Evolutionary conservation across 2,888 invertebrate species (phyloP).

Genomic region (Minunthozetes semirufus): DNA sequence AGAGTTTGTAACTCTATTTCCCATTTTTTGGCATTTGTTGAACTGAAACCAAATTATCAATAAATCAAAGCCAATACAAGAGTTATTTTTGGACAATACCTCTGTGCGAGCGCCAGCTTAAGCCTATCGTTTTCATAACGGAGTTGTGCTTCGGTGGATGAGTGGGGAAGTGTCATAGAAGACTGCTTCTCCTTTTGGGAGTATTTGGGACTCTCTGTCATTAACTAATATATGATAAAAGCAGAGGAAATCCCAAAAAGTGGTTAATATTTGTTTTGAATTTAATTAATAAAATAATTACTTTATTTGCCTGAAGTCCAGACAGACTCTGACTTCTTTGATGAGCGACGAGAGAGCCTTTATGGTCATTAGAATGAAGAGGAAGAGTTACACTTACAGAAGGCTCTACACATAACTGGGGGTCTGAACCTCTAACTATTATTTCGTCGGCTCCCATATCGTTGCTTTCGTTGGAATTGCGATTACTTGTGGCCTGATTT

Average conservation of each 20-base stretch:
- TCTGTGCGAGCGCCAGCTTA: slow-evolving; percentile 88
- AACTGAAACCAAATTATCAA: slow-evolving; percentile 56
- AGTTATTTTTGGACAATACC: slow-evolving; percentile 54
- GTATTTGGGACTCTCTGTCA: slow-evolving; percentile 60
- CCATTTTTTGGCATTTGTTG: slow-evolving; percentile 97
- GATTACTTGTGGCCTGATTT: slow-evolving; percentile 37
- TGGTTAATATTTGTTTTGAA: neutral
- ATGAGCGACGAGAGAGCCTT: slow-evolving; percentile 47
- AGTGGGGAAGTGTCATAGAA: slow-evolving; percentile 42
- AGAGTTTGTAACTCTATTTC: slow-evolving; percentile 91
- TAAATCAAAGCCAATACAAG: neutral
- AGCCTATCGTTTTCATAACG: slow-evolving; percentile 95
- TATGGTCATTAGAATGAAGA: slow-evolving; percentile 8
- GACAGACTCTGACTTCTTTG: slow-evolving; percentile 51
- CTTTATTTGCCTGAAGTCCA: slow-evolving; percentile 46
- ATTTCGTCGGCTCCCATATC: neutral
- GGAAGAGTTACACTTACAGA: slow-evolving; percentile 23
- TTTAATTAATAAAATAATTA: slow-evolving; percentile 22
- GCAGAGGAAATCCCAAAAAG: slow-evolving; percentile 4
- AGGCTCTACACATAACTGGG: slow-evolving; percentile 6
- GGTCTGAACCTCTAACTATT: neutral
- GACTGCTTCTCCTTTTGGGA: slow-evolving; percentile 50
- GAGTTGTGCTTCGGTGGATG: slow-evolving; percentile 68
- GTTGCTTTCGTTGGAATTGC: slow-evolving; percentile 9
- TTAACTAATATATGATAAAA: neutral